Conservation (phyloP, 92 coral and sea anemone species). For the Umimayanthus kanabou region DNA sequence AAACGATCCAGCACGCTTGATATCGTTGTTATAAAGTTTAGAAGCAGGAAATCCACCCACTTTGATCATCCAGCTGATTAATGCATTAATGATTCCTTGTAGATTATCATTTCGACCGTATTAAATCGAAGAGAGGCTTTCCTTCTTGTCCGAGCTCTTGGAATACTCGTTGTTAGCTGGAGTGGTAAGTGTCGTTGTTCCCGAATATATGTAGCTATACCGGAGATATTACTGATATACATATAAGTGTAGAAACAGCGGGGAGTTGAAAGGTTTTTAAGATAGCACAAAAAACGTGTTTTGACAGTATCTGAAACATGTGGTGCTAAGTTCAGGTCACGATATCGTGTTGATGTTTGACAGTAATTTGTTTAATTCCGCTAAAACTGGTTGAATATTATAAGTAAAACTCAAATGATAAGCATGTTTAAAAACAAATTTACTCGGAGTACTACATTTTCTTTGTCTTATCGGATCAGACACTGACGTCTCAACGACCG, state of each 20-base stretch:
- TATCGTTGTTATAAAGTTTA: not conserved
- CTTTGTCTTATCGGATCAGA: too few relatives aligned
- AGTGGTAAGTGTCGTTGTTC: not conserved
- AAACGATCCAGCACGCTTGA: not conserved
- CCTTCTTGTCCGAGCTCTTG: not conserved
- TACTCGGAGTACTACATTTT: too few relatives aligned
- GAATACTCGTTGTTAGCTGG: not conserved
- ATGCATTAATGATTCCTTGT: not conserved
- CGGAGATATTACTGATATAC: not conserved
- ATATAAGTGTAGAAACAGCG: not conserved
- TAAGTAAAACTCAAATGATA: not conserved
- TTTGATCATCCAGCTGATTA: not conserved
- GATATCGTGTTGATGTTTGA: not conserved
- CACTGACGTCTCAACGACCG: too few relatives aligned
- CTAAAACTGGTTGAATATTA: not conserved
- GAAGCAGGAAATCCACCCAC: slow-evolving; percentile 22
- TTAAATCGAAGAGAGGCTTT: not conserved
- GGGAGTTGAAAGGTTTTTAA: not conserved
- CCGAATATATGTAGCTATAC: not conserved
- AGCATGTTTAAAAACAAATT: too few relatives aligned
- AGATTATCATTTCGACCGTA: not conserved
- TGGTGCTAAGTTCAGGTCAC: not conserved
- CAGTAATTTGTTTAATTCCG: not conserved
- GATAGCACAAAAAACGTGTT: not conserved
- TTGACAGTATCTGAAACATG: not conserved